These are phyloP conservation scores for Sinonovacula constricta DNA, from an alignment of 1,140 invertebrate genomes.

Conservation along the genomic window DNA sequence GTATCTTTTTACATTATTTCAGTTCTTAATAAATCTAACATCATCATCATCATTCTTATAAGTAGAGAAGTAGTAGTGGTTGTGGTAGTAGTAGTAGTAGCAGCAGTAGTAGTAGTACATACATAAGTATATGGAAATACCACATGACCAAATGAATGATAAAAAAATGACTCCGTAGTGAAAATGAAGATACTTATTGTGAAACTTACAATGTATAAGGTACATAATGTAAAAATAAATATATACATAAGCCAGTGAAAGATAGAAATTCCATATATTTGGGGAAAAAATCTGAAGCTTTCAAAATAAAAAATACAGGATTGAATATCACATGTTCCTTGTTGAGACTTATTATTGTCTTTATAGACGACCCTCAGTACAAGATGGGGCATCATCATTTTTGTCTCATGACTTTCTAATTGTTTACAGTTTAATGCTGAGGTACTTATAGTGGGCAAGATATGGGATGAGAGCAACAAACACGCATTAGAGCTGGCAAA, in stretches of 20 bases:
- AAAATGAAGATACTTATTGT: too few species aligned
- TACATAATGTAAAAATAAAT: too few species aligned
- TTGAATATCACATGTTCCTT: neutral
- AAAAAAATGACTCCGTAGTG: neutral
- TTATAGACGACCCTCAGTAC: neutral
- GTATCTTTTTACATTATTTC: neutral
- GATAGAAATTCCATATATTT: neutral
- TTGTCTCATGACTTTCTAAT: neutral
- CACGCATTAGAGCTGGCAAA: constrained; percentile 74
- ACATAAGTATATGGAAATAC: neutral
- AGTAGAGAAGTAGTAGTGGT: neutral
- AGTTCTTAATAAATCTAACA: neutral
- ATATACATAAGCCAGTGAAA: neutral
- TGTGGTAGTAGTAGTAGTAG: neutral
- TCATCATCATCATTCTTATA: neutral
- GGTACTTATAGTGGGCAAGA: constrained; percentile 77
- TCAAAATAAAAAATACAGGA: neutral
- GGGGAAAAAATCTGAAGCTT: neutral
- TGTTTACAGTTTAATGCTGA: constrained; percentile 59
- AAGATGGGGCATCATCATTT: neutral
- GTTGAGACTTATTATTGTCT: neutral
- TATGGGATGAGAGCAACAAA: constrained; percentile 79
- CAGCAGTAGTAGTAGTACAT: neutral
- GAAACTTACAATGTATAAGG: too few species aligned
- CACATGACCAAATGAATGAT: neutral